phyloP scores from a whole-genome alignment of 2,113 vertebrate genomes.

The Climacteris rufus region DNA sequence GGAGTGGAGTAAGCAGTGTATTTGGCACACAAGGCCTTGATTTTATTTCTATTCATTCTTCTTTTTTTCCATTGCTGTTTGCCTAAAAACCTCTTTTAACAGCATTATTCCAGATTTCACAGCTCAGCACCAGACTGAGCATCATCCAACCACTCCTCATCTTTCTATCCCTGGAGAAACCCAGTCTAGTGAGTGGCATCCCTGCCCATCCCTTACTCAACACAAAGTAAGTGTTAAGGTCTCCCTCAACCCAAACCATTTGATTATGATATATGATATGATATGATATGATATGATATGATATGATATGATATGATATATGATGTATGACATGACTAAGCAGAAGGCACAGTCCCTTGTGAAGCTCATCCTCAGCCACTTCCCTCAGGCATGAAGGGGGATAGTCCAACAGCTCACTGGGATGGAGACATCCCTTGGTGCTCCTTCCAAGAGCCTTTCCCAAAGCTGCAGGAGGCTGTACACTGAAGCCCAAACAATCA shows the following conservation, averaged over 20 bases:
- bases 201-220: no score
- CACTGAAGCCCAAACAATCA: neutral
- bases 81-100: neutral
- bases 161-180: neutral
- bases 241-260: neutral
- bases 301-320: neutral
- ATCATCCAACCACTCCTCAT: neutral
- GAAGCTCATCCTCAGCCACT: neutral
- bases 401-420: neutral
- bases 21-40: neutral
- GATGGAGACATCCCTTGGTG: neutral
- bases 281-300: neutral
- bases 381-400: fast-evolving
- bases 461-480: neutral
- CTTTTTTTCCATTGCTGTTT: neutral
- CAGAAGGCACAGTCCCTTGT: neutral
- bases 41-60: neutral
- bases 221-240: no score
- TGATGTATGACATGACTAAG: neutral
- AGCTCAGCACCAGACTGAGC: neutral
- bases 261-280: neutral
- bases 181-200: neutral
- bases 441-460: neutral
- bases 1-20: neutral
- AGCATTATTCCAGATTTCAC: neutral